A percentile compares a stretch with the other conserved stretches of the same genome.
phyloP scores from a whole-genome alignment of 2,888 invertebrate species.

The Caradrina kadenii region DNA sequence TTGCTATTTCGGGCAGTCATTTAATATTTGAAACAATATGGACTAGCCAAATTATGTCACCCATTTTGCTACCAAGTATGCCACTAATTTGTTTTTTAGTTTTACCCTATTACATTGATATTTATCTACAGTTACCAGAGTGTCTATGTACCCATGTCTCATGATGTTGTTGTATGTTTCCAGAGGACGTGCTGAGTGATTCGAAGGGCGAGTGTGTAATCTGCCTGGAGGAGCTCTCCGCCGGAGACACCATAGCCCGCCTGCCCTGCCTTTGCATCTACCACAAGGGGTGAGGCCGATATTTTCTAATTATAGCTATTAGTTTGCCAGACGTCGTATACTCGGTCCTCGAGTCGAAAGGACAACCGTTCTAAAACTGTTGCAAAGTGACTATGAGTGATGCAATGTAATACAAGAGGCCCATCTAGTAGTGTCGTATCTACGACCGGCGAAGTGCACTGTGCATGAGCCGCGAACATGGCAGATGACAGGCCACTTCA shows the following conservation, averaged over 20 bases:
- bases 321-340: no score
- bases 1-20: no score
- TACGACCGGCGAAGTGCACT: not conserved
- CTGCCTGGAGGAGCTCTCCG: conserved; percentile 98
- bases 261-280: conserved; percentile 99
- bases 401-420: not conserved
- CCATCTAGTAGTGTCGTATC: not conserved
- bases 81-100: no score
- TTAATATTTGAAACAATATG: no score
- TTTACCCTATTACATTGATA: no score
- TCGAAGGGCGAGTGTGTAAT: conserved; percentile 99
- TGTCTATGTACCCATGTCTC: not conserved
- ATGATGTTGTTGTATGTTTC: conserved; percentile 75
- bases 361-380: no score
- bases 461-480: not conserved
- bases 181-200: conserved; percentile 99
- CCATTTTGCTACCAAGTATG: no score
- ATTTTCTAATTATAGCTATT: not conserved
- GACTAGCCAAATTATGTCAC: no score
- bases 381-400: not conserved
- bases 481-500: not conserved
- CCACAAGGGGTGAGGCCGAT: conserved; percentile 96
- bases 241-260: conserved; percentile 99
- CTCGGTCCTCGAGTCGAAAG: no score
- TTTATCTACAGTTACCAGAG: no score